phyloP scores from a whole-genome alignment of 2,888 invertebrate species.

The Cataglyphis rosenhaueri region DNA sequence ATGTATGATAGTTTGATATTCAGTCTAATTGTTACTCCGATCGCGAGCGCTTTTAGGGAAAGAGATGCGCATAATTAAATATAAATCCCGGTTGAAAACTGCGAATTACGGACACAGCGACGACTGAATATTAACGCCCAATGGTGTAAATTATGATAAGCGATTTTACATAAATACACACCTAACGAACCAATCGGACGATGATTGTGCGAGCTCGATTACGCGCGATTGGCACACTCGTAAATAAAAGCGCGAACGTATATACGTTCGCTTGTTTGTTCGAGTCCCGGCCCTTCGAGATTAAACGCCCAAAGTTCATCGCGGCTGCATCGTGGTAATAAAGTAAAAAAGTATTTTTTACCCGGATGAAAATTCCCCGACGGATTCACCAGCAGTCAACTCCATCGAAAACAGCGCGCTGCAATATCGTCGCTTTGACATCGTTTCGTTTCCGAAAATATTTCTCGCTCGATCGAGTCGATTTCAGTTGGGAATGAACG shows the following conservation, averaged over 20 bases:
- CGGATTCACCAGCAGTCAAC: constrained; percentile 42
- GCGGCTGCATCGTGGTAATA: constrained; percentile 38
- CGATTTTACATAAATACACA: constrained; percentile 55
- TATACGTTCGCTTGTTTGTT: neutral
- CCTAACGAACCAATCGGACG: constrained; percentile 48
- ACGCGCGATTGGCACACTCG: constrained; percentile 41
- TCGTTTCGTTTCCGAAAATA: constrained; percentile 35
- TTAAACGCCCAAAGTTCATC: constrained; percentile 50
- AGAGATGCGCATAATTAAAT: constrained; percentile 34
- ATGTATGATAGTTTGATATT: neutral
- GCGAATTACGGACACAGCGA: constrained; percentile 35
- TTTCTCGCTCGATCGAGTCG: constrained; percentile 26
- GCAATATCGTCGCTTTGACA: constrained; percentile 49
- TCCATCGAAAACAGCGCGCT: constrained; percentile 49
- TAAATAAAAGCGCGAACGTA: constrained; percentile 39
- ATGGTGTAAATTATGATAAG: constrained; percentile 53
- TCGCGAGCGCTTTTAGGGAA: constrained; percentile 28
- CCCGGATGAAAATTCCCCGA: constrained; percentile 37
- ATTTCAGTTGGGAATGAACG: constrained; percentile 22
- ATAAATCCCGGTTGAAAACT: constrained; percentile 45
- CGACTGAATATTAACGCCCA: constrained; percentile 41
- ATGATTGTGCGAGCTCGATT: constrained; percentile 49
- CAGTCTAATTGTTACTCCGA: neutral
- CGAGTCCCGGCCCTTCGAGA: constrained; percentile 27
- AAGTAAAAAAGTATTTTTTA: constrained; percentile 55